Percentiles rank a stretch among this genome's conserved stretches.
These are phyloP conservation scores for Pollenia labialis DNA, from an alignment of 2,888 invertebrate species.

Conservation along the genomic window DNA sequence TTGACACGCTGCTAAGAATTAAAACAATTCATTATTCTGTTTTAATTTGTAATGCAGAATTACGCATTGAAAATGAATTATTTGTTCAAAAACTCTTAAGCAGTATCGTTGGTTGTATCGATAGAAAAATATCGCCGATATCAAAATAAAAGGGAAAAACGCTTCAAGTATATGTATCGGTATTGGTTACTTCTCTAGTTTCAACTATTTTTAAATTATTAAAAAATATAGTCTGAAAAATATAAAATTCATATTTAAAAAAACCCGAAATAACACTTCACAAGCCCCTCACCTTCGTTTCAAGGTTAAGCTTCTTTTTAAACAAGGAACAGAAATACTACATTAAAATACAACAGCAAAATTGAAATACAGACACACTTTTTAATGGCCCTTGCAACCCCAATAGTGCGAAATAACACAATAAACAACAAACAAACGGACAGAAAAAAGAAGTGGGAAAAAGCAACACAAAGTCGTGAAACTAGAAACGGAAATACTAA, in stretches of 20 bases:
- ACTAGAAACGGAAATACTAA: slow-evolving; percentile 51
- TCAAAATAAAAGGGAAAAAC: no score
- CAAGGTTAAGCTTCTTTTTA: slow-evolving; percentile 13
- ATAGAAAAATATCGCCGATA: no score
- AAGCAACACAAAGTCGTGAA: background rate
- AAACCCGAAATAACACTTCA: no score
- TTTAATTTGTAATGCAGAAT: no score
- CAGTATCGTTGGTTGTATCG: no score
- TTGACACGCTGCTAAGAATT: no score
- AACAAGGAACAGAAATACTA: background rate
- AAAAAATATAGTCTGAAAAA: background rate
- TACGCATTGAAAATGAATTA: no score
- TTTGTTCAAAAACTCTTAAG: no score
- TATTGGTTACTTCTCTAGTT: no score
- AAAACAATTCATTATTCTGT: no score
- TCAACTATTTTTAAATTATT: no score
- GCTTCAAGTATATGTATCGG: no score
- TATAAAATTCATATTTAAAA: background rate
- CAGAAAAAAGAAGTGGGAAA: background rate
- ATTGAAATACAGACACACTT: slow-evolving; percentile 35
- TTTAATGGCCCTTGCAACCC: slow-evolving; percentile 54
- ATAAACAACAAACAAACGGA: background rate
- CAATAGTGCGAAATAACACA: slow-evolving; percentile 6
- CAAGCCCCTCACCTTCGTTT: background rate
- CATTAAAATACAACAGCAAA: slow-evolving; percentile 2